A percentile compares a stretch with the other conserved stretches of the same genome.
Evolutionary conservation across 2,888 invertebrate species (phyloP).

Genomic region (Sminthurinus aureus): DNA sequence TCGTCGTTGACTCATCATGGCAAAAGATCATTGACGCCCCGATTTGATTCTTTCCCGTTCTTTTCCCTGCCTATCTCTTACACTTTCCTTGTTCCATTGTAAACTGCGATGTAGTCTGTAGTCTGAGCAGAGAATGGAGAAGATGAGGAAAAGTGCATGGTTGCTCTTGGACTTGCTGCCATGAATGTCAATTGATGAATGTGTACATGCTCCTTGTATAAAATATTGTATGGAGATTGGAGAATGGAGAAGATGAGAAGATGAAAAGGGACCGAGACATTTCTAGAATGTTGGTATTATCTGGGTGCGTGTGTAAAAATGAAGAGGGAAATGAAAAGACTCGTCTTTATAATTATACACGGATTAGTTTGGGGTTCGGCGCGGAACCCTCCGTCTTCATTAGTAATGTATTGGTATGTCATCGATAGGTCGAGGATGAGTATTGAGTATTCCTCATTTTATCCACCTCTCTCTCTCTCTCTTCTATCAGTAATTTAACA

Average conservation of each 20-base stretch:
- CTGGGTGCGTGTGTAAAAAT: too few relatives aligned
- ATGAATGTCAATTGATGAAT: constrained; percentile 30
- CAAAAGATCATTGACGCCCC: constrained; percentile 35
- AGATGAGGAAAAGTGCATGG: neutral
- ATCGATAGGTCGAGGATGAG: constrained; percentile 34
- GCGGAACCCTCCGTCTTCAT: constrained; percentile 37
- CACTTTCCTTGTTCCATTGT: neutral
- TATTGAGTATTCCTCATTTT: too few relatives aligned
- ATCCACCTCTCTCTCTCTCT: neutral
- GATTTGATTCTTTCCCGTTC: constrained; percentile 22
- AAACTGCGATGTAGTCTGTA: too few relatives aligned
- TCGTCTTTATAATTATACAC: constrained; percentile 31
- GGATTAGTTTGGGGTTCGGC: constrained; percentile 29
- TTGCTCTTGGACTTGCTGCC: neutral
- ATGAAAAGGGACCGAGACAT: neutral
- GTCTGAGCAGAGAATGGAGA: neutral
- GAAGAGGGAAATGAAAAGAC: neutral
- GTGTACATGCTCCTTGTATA: neutral
- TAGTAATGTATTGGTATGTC: constrained; percentile 42
- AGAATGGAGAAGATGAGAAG: neutral
- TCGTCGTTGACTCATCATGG: constrained; percentile 32
- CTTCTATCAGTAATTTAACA: neutral
- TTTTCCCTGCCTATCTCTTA: neutral
- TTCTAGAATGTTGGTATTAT: too few relatives aligned
- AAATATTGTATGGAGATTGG: neutral